Evolutionary conservation across 2,113 vertebrate species (phyloP).

Genomic region (Melozone crissalis): DNA sequence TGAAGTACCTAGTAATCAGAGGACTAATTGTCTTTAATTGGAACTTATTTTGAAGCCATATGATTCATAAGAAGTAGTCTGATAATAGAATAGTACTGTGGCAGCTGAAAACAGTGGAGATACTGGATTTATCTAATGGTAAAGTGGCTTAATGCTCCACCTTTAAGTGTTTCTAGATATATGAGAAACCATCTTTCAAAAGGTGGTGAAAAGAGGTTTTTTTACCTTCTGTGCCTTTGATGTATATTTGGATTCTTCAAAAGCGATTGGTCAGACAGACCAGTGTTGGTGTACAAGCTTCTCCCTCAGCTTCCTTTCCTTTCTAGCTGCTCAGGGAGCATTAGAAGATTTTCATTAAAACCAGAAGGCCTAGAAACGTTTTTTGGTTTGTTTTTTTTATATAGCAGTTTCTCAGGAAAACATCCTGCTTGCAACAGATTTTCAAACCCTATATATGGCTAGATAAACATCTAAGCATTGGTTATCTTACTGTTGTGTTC

Average conservation of each 20-base stretch:
- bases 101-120: background rate
- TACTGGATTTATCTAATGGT: background rate
- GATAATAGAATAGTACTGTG: background rate
- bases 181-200: background rate
- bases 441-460: slow-evolving; percentile 1
- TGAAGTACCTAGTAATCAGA: background rate
- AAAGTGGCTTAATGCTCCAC: background rate
- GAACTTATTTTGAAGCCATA: background rate
- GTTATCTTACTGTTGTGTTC: background rate
- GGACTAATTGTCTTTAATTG: background rate
- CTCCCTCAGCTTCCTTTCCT: background rate
- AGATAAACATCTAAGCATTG: slow-evolving; percentile 24
- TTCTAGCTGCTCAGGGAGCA: background rate
- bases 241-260: background rate
- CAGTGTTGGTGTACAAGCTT: background rate
- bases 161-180: background rate
- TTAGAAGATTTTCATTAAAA: slow-evolving; percentile 22
- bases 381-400: too few species aligned
- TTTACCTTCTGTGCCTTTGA: background rate
- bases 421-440: slow-evolving; percentile 33
- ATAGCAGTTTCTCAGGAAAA: slow-evolving; percentile 11
- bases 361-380: background rate
- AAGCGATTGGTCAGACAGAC: background rate
- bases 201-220: background rate
- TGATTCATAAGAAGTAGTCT: background rate